Base-by-base conservation (phyloP, 1,140 invertebrate species). In the Caenorhabditis latens region DNA sequence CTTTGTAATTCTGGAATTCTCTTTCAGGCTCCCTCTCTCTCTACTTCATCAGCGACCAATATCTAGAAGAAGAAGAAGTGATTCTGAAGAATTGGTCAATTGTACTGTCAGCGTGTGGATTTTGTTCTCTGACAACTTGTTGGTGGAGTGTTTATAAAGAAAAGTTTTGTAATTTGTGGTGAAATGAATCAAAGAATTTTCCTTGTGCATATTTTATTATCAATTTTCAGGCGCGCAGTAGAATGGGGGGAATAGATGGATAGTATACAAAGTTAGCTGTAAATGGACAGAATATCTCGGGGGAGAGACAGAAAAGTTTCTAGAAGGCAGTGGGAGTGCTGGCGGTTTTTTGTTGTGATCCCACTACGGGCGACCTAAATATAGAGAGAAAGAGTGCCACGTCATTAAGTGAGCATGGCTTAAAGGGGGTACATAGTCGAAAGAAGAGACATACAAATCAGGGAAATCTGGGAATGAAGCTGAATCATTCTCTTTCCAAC, bases 211-310 rank as follows among this genome's bases (percentile, higher is more conserved):
- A 32, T 84, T 84, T 84, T 40, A 42, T 63, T 65, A 50, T 65
- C 84, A 84, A 58, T 58, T 84, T 84, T 84, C 83, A 84, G 58
- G 61, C 83, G 83, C 83, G 50, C 61, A 40, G 14, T 55, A 57
- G 24, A 82, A n/a, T 9, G 9, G 13, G 11, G 40, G 40, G 13
- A 40, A 42, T 53, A 53, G 11, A 53, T 53, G 50, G 50, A 53
- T 16, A 53, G 50, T 13, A 46, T 71, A 71, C 65, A 71, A 71
- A 43, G 19, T 14, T 4, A 43, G 21, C 42, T 43, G 40, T 4
- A 50, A 50, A 24, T 14, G 43, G 16, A 19, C n/a, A 50, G n/a
- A 43, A 19, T 9, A 50, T 6, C 43, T 24, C 16, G 14, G 46
- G 24, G n/a, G n/a, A 63, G 21, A 24, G 32, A 19, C 4, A 24